Evolutionary conservation across 2,888 invertebrate genomes (phyloP), one percentile per base, ranked within the genome.

Genomic region (Heliconius hortense): DNA sequence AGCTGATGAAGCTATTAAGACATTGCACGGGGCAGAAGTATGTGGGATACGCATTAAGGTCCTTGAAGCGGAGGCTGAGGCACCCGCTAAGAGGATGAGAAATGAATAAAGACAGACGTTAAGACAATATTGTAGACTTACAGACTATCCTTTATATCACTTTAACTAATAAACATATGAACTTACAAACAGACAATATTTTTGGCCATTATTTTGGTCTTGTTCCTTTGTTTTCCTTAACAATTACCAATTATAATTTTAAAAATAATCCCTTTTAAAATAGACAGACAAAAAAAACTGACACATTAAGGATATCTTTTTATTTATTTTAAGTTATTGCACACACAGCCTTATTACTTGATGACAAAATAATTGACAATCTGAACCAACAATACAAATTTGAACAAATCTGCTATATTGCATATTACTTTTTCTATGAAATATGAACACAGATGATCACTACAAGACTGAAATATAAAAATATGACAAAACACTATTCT

Each of bases 31-130:
- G 15, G 97, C 98, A 77, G 98, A 98, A 88, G 95, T 98, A 76
- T 97, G 97, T 83, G 98, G 98, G 35, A 96, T 97, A 35, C 95
- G 97, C 78, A 94, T 98, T 73, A 97, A 98, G 94, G 98, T 98
- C 8, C 93, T 98, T 89, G 96, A 97, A 87, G 98, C 98, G 0
- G 98, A 98, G 83, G 83, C 81, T 13, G 90, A 91, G 80, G 84
- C 82, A 59, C 84, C 86, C 73, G 80, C 86, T 71, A 91, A 89
- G 79, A 88, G 86, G 81, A 83, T 81, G 76, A 85, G 82, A 84
- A 74, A 56, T 63, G 79, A 78, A 72, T 78, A 75, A 79, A 76
- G 78, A 82, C 77, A 72, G 84, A 84, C 84, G 73, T 53, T 63
- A 24, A 56, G 78, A 76, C 76, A 21, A 60, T 62, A 75, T 64